Evolutionary conservation across 1,140 invertebrate genomes (phyloP).

Genomic region (Macrobrachium nipponense): DNA sequence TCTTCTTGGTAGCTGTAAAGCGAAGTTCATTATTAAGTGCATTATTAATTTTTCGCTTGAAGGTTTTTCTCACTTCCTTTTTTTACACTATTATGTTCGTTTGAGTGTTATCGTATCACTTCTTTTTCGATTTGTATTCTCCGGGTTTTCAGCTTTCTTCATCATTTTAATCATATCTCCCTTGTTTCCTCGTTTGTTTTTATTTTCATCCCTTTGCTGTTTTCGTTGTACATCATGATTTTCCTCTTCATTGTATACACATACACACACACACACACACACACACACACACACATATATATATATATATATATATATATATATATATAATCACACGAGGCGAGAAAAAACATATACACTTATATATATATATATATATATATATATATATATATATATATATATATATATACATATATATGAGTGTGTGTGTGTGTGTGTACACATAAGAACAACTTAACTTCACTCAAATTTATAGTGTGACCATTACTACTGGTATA

Average conservation of each 20-base stretch:
- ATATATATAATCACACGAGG: too few relatives aligned
- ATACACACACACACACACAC: not conserved
- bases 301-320: not conserved
- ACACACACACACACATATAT: not conserved
- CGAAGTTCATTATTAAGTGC: too few relatives aligned
- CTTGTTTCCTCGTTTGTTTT: not conserved
- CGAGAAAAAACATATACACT: too few relatives aligned
- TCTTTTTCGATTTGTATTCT: not conserved
- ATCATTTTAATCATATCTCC: too few relatives aligned
- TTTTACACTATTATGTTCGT: not conserved
- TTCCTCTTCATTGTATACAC: not conserved
- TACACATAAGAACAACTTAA: constrained; percentile 11
- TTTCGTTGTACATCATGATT: not conserved
- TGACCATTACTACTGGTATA: not conserved
- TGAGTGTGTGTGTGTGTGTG: not conserved
- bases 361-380: not conserved
- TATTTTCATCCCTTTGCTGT: constrained; percentile 10
- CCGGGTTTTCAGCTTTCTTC: not conserved
- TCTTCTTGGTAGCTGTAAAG: too few relatives aligned
- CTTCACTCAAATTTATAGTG: not conserved
- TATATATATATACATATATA: constrained; percentile 11
- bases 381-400: not conserved
- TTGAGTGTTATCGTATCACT: not conserved
- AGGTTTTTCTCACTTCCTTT: not conserved
- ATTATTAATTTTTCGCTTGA: too few relatives aligned